Percentiles rank a stretch among this genome's conserved stretches.
These are phyloP conservation scores for Drosophila sulfurigaster DNA, from an alignment of 1,140 invertebrate genomes.

Conservation along the genomic window DNA sequence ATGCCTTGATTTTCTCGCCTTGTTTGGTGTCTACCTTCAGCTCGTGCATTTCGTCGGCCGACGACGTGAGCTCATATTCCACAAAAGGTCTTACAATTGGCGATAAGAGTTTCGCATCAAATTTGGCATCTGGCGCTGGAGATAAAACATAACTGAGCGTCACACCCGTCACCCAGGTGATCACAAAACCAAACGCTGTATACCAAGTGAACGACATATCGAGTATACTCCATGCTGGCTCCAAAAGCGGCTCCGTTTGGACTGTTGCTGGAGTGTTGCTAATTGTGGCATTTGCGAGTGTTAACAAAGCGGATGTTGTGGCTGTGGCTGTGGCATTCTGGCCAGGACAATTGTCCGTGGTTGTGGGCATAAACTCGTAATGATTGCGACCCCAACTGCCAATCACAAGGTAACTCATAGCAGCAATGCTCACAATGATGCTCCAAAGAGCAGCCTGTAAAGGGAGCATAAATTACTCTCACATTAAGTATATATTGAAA, in stretches of 20 bases:
- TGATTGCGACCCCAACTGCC: conserved; percentile 87
- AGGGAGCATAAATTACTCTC: neutral
- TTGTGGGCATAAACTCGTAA: conserved; percentile 85
- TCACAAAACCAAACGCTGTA: conserved; percentile 87
- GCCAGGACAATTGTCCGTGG: conserved; percentile 87
- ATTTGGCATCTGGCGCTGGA: conserved; percentile 61
- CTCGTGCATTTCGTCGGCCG: conserved; percentile 53
- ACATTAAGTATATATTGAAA: too few relatives aligned
- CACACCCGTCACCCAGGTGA: conserved; percentile 87
- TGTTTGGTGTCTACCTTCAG: conserved; percentile 43
- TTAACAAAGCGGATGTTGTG: neutral
- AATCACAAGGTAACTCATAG: conserved; percentile 91
- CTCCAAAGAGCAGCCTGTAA: conserved; percentile 87
- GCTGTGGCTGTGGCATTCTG: conserved; percentile 53
- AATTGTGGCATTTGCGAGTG: conserved; percentile 1
- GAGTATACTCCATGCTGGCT: conserved; percentile 85
- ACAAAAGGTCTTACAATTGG: conserved; percentile 74
- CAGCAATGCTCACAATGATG: conserved; percentile 87
- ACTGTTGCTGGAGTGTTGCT: neutral
- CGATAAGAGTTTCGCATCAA: conserved; percentile 83
- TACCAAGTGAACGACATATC: conserved; percentile 88
- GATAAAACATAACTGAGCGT: conserved; percentile 80
- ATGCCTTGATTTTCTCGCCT: conserved; percentile 25
- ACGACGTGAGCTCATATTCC: conserved; percentile 51
- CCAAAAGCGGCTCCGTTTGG: neutral